These are phyloP conservation scores for Agapetus fuscipes DNA, from an alignment of 2,888 invertebrate genomes.

Conservation along the genomic window DNA sequence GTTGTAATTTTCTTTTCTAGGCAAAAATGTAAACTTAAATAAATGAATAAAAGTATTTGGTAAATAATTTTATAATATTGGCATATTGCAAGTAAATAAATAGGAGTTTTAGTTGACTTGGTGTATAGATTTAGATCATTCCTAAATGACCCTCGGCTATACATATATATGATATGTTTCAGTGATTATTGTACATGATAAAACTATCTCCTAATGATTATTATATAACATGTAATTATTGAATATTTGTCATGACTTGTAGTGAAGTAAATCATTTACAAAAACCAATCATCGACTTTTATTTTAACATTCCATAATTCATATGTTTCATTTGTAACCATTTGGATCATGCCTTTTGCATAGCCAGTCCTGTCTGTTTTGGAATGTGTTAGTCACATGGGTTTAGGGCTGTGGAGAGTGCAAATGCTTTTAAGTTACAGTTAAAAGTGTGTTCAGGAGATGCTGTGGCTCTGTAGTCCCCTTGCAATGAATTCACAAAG, in stretches of 20 bases:
- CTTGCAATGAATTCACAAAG: too few species aligned
- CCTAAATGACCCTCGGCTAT: slow-evolving; percentile 13
- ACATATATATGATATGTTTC: too few species aligned
- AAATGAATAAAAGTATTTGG: background rate
- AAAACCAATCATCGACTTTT: slow-evolving; percentile 5
- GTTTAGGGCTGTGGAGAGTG: too few species aligned
- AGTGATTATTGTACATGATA: slow-evolving; percentile 18
- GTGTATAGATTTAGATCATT: slow-evolving; percentile 20
- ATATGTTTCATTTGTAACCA: too few species aligned
- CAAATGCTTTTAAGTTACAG: too few species aligned
- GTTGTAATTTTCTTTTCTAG: too few species aligned
- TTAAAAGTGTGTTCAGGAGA: too few species aligned
- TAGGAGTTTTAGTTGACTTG: slow-evolving; percentile 16
- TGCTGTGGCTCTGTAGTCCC: too few species aligned
- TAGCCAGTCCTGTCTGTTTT: too few species aligned
- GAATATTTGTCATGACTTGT: slow-evolving; percentile 20
- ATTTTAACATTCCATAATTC: too few species aligned
- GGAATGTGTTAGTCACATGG: too few species aligned
- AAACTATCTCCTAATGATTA: slow-evolving; percentile 14
- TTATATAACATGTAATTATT: slow-evolving; percentile 17
- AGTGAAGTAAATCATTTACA: slow-evolving; percentile 19
- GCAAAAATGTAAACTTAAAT: background rate
- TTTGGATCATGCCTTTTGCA: too few species aligned
- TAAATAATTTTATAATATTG: slow-evolving; percentile 11
- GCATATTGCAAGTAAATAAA: slow-evolving; percentile 15